Base-by-base conservation (phyloP, 2,888 invertebrate species). In the Hirtodrosophila duncani region DNA sequence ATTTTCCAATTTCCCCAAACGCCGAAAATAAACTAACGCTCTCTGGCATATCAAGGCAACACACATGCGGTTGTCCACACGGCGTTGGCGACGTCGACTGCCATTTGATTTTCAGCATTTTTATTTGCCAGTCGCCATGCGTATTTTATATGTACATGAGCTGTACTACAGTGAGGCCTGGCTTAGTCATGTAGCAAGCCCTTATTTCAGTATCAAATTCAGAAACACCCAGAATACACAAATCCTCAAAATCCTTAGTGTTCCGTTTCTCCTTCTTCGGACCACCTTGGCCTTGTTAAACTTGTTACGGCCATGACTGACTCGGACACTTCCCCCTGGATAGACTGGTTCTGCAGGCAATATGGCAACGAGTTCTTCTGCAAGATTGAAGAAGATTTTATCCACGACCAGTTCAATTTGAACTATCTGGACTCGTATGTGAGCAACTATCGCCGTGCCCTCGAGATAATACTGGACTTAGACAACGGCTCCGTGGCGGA, bases 351-450 rank as follows among this genome's bases (percentile, higher is more conserved):
- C 89, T 99, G 98, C 88, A 96, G 96, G 78, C 91, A 99, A 79
- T 91, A 98, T 68, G 98, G 98, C 75, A 98, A 99, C 89, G 98
- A 99, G 88, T 99, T 97, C 88, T 99, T 97, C 87, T 99, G 98
- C 88, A 98, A 98, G 96, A 97, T 99, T 61, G 99, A 99, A 86
- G 99, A 99, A 87, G 99, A 99, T 88, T 99, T 99, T 84, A 99
- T 99, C 86, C 99, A 99, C 88, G 99, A 99, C 88, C 99, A 99
- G 89, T 99, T 99, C 88, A 99, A 99, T 89, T 90, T 99, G 86
- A 99, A 99, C 43, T 99, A 99, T 50, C 91, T 99, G 64, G 99
- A 98, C 89, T 98, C 99, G 88, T 98, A 99, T 89, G 99, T 99
- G 69, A 98, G 97, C 68, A 98, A 99, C 88, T 99, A 99, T 88